Percentiles rank a stretch among this genome's conserved stretches.
phyloP scores from a whole-genome alignment of 2,113 vertebrate genomes.

The Chaetodon trifascialis region DNA sequence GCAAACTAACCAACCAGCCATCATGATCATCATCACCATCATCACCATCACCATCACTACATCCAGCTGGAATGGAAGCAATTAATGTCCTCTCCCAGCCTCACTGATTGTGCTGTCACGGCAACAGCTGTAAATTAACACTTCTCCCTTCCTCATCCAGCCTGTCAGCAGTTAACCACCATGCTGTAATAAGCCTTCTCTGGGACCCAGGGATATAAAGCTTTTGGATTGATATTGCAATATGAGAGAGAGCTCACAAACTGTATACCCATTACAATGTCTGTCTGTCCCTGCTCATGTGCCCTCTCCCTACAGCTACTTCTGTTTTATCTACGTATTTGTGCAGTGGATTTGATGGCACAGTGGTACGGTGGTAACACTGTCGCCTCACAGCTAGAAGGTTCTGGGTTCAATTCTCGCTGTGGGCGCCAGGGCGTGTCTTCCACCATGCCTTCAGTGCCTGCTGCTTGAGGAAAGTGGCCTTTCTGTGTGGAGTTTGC shows the following conservation, averaged over 20 bases:
- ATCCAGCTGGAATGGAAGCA: slow-evolving; percentile 34
- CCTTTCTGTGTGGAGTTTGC: too few relatives aligned
- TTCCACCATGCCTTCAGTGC: too few relatives aligned
- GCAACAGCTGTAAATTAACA: slow-evolving; percentile 63
- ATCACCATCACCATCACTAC: slow-evolving; percentile 1
- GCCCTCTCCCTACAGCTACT: not conserved
- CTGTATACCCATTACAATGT: slow-evolving; percentile 21
- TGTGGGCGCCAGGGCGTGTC: too few relatives aligned
- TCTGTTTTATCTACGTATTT: not conserved
- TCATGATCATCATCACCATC: slow-evolving; percentile 4
- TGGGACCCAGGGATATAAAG: slow-evolving; percentile 37
- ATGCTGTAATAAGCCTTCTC: slow-evolving; percentile 42
- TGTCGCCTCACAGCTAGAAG: too few relatives aligned
- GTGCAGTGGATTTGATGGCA: not conserved
- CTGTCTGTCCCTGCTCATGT: not conserved
- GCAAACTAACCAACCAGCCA: slow-evolving; percentile 29
- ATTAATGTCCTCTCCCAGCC: not conserved
- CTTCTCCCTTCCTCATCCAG: slow-evolving; percentile 30
- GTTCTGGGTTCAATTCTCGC: too few relatives aligned
- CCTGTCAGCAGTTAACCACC: slow-evolving; percentile 46
- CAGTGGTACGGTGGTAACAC: too few relatives aligned
- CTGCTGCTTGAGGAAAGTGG: too few relatives aligned
- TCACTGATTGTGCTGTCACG: slow-evolving; percentile 42
- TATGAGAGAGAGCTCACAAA: slow-evolving; percentile 1
- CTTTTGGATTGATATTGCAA: slow-evolving; percentile 39